Percentiles rank a stretch among this genome's conserved stretches.
These are phyloP conservation scores for Peromyscus aztecus DNA, from an alignment of 2,797 vertebrate species.

Conservation along the genomic window DNA sequence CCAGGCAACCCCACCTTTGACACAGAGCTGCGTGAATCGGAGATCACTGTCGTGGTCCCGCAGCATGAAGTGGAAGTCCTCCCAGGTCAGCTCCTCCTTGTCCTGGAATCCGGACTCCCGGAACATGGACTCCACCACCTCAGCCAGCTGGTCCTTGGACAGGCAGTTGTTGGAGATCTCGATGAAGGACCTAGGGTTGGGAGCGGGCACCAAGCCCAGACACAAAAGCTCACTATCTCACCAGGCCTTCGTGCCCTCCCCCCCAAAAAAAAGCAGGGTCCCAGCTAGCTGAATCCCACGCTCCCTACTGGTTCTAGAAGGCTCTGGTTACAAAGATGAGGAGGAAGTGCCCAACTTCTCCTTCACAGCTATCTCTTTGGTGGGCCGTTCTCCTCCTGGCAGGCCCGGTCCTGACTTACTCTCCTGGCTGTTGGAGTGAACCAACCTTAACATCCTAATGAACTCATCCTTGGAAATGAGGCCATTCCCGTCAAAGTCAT, in stretches of 20 bases:
- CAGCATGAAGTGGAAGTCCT: slow-evolving; percentile 97
- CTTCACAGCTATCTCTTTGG: neutral
- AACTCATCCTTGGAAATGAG: slow-evolving; percentile 96
- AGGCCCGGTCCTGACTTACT: neutral
- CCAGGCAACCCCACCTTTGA: slow-evolving; percentile 91
- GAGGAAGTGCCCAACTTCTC: neutral
- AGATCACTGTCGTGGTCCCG: slow-evolving; percentile 94
- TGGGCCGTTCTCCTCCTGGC: neutral
- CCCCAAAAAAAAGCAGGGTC: neutral
- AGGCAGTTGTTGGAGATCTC: slow-evolving; percentile 96
- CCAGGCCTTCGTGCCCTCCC: neutral
- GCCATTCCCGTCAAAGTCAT: slow-evolving; percentile 93
- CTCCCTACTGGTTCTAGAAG: neutral
- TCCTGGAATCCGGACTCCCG: slow-evolving; percentile 91
- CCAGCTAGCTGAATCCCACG: neutral
- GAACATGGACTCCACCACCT: slow-evolving; percentile 95
- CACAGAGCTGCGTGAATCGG: slow-evolving; percentile 92
- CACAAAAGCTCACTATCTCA: neutral
- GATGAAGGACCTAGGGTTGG: slow-evolving; percentile 93
- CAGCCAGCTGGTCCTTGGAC: slow-evolving; percentile 93
- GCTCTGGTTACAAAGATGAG: neutral
- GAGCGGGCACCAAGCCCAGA: neutral
- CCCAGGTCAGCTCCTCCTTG: slow-evolving; percentile 94
- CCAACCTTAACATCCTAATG: slow-evolving; percentile 95
- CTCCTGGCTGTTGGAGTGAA: neutral